Evolutionary conservation across 2,113 vertebrate species (phyloP).

Genomic region (Cercocebus atys): DNA sequence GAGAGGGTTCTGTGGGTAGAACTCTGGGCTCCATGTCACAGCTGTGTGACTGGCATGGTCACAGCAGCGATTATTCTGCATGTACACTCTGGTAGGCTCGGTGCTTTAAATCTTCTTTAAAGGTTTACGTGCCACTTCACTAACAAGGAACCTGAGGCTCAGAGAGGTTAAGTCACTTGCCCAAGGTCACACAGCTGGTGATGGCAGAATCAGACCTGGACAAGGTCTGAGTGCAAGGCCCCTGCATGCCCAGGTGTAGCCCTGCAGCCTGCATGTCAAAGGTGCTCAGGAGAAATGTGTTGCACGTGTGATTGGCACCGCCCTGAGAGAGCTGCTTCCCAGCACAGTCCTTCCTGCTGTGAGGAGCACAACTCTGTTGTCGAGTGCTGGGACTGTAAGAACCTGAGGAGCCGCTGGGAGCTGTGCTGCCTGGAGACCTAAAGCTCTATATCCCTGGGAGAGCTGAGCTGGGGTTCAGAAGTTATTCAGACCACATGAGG

Average conservation of each 20-base stretch:
- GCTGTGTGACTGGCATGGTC: background rate
- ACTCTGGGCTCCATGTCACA: background rate
- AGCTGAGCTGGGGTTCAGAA: background rate
- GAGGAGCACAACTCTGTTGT: accelerated
- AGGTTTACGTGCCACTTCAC: background rate
- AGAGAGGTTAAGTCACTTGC: background rate
- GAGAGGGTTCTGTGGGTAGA: background rate
- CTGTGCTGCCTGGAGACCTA: background rate
- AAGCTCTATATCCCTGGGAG: background rate
- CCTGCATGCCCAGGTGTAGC: background rate
- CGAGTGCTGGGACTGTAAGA: accelerated
- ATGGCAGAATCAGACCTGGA: background rate
- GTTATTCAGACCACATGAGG: background rate
- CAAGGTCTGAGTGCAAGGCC: background rate
- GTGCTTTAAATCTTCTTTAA: too few species aligned
- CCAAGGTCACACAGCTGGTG: background rate
- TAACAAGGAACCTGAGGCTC: background rate
- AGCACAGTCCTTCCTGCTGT: too few species aligned
- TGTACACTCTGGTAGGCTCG: accelerated
- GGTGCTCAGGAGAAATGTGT: background rate
- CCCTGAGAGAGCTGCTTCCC: too few species aligned
- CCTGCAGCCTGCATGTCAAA: background rate
- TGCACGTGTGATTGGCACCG: accelerated
- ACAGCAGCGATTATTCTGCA: accelerated
- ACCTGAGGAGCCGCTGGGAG: accelerated